phyloP scores from a whole-genome alignment of 2,888 invertebrate genomes.

The Drosophila buzzatii region DNA sequence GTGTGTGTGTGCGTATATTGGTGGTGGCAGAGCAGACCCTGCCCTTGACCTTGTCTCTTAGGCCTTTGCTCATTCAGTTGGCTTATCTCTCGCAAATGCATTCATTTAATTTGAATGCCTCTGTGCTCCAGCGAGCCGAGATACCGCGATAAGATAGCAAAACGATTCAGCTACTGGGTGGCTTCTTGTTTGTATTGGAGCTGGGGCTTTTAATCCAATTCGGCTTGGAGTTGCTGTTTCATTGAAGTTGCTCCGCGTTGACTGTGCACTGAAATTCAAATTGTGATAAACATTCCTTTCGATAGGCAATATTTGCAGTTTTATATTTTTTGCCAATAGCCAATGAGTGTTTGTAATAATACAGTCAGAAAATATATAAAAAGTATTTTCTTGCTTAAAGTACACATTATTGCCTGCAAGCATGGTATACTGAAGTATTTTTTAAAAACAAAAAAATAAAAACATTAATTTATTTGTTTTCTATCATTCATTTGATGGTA shows the following conservation, averaged over 20 bases:
- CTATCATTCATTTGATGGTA: too few relatives aligned
- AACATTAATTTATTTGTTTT: too few relatives aligned
- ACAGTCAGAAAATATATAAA: background rate
- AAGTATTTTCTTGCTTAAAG: too few relatives aligned
- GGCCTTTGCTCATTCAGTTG: conserved; percentile 7
- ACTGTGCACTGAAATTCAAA: background rate
- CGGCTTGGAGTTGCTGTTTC: background rate
- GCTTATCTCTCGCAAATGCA: conserved; percentile 59
- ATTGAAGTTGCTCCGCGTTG: conserved; percentile 1
- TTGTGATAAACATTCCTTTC: background rate
- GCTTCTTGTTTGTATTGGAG: conserved; percentile 12
- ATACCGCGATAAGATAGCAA: conserved; percentile 66
- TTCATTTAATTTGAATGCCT: conserved; percentile 53
- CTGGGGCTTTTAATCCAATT: conserved; percentile 19
- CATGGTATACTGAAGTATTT: too few relatives aligned
- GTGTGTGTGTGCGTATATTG: background rate
- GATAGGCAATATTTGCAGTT: background rate
- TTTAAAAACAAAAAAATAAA: too few relatives aligned
- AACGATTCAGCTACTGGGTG: conserved; percentile 48
- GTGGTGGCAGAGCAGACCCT: background rate
- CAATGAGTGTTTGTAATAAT: background rate
- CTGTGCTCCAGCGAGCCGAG: conserved; percentile 34
- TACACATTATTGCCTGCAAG: too few relatives aligned
- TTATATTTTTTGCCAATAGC: background rate
- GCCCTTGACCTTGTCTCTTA: conserved; percentile 35